Evolutionary conservation across 2,888 invertebrate genomes (phyloP).

Genomic region (Zygothrica quintamaculata): DNA sequence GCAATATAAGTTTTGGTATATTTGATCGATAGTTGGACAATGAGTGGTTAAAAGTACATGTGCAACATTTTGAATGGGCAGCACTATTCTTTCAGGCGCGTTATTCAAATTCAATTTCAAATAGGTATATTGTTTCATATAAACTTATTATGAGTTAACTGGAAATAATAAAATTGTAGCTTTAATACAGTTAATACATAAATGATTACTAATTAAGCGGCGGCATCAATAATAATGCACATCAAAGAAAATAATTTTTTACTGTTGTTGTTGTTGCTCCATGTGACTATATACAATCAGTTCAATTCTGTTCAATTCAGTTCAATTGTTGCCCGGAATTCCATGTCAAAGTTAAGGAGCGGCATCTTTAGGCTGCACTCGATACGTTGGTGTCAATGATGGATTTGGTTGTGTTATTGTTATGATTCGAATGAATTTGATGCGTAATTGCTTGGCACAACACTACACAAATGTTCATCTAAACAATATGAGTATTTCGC

Average conservation of each 20-base stretch:
- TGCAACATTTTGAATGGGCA: no score
- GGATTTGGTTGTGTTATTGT: constrained; percentile 71
- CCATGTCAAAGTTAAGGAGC: constrained; percentile 49
- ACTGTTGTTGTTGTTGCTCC: background rate
- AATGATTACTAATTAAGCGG: constrained; percentile 40
- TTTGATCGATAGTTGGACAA: no score
- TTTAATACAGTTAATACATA: constrained; percentile 17
- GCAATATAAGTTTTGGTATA: no score
- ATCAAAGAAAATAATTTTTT: constrained; percentile 46
- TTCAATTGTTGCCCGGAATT: constrained; percentile 61
- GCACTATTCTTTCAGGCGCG: no score
- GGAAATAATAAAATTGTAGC: no score
- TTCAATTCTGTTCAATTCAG: no score
- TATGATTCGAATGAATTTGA: constrained; percentile 75
- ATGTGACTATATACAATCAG: constrained; percentile 32
- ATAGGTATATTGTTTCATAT: no score
- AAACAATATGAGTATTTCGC: constrained; percentile 38
- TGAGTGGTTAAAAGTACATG: no score
- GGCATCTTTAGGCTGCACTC: constrained; percentile 28
- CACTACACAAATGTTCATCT: constrained; percentile 23
- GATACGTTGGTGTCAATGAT: constrained; percentile 43
- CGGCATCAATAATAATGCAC: constrained; percentile 53
- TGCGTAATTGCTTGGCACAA: constrained; percentile 64
- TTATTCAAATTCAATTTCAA: no score
- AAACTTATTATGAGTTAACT: no score